A percentile compares a stretch with the other conserved stretches of the same genome.
Evolutionary conservation across 2,113 vertebrate species (phyloP).

Genomic region (human (Homo sapiens)): DNA sequence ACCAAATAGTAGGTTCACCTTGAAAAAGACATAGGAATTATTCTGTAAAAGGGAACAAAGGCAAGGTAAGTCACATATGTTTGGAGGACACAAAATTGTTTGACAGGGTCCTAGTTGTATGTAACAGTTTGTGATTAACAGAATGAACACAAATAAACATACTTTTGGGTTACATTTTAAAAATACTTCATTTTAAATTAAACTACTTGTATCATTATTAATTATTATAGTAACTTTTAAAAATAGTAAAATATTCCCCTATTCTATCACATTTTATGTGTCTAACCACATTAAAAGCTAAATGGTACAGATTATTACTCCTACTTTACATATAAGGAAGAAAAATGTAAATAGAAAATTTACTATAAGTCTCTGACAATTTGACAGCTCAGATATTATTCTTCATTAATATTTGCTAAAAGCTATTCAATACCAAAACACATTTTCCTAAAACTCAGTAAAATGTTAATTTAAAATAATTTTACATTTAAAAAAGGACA

Average conservation of each 20-base stretch:
- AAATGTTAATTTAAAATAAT: background rate
- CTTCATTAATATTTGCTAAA: background rate
- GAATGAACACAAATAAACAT: background rate
- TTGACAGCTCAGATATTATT: background rate
- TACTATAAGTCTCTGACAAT: background rate
- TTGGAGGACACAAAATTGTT: background rate
- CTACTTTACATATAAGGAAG: background rate
- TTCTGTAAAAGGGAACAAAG: background rate
- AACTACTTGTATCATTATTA: background rate
- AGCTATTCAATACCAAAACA: background rate
- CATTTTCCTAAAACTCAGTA: background rate
- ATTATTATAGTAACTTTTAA: background rate
- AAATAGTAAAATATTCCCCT: background rate
- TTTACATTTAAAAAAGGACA: slow-evolving; percentile 56
- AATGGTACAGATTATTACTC: background rate
- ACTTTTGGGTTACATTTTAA: background rate
- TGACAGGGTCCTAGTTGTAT: background rate
- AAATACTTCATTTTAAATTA: slow-evolving; percentile 2
- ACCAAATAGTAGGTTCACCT: background rate
- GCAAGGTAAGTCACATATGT: background rate
- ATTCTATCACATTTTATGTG: background rate
- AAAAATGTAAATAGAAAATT: background rate
- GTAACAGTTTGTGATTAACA: background rate
- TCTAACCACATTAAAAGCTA: background rate
- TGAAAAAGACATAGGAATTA: background rate